phyloP scores from a whole-genome alignment of 35 echinoderm and acorn worm species.

The Lytechinus variegatus region DNA sequence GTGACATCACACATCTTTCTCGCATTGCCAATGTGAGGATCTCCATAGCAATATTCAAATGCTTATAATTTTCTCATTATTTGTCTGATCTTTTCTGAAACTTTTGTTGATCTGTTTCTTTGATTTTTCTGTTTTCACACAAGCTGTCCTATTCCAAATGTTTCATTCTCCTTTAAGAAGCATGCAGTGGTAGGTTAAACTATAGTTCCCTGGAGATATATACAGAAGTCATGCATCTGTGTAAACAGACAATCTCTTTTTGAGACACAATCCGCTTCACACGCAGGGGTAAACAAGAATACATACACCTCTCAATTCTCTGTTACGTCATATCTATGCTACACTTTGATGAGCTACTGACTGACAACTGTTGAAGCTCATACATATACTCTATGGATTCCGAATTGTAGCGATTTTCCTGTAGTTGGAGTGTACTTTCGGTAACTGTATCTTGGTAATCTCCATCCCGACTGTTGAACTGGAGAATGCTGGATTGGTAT shows the following conservation, averaged over 20 bases:
- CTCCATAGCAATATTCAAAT: too few species aligned
- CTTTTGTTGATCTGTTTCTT: too few species aligned
- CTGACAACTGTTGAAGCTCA: background rate
- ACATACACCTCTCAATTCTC: background rate
- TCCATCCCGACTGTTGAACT: background rate
- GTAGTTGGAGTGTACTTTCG: background rate
- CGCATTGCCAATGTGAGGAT: too few species aligned
- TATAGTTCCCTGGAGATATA: background rate
- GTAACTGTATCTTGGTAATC: background rate
- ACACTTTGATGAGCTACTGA: background rate
- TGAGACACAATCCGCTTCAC: background rate
- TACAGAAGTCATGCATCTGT: slow-evolving; percentile 11
- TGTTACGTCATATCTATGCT: background rate
- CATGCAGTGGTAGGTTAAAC: background rate
- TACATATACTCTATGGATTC: background rate
- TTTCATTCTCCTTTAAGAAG: too few species aligned
- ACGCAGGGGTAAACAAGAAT: background rate
- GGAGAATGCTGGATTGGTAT: background rate
- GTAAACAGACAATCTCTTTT: slow-evolving; percentile 13
- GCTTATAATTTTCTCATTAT: too few species aligned
- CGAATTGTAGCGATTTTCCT: background rate
- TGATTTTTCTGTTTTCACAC: too few species aligned
- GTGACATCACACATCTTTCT: too few species aligned
- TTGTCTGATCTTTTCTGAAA: too few species aligned
- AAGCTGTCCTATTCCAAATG: too few species aligned